phyloP scores from a whole-genome alignment of 2,888 invertebrate species.

The Cyrtodaria siliqua region DNA sequence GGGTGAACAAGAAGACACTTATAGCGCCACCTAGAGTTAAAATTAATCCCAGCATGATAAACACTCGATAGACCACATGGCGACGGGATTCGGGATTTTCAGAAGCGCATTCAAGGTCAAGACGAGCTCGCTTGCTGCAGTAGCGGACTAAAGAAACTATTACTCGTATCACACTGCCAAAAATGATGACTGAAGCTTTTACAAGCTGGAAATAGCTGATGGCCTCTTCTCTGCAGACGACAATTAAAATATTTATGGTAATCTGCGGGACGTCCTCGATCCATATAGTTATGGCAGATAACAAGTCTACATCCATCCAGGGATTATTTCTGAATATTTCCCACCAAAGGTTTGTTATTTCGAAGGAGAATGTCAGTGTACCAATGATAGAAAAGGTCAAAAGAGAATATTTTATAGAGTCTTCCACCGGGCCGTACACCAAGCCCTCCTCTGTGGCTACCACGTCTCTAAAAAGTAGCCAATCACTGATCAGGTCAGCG shows the following conservation, averaged over 20 bases:
- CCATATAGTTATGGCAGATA: slow-evolving; percentile 68
- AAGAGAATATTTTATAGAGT: slow-evolving; percentile 43
- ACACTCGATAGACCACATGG: slow-evolving; percentile 71
- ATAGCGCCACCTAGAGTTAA: slow-evolving; percentile 69
- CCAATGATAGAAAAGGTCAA: slow-evolving; percentile 71
- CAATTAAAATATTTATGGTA: slow-evolving; percentile 70
- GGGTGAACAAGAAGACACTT: slow-evolving; percentile 76
- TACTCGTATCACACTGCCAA: slow-evolving; percentile 71
- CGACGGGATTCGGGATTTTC: slow-evolving; percentile 53
- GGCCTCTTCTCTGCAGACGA: slow-evolving; percentile 72
- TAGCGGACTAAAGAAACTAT: slow-evolving; percentile 67
- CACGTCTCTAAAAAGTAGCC: slow-evolving; percentile 70
- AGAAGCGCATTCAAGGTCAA: slow-evolving; percentile 57
- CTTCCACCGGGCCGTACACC: slow-evolving; percentile 72
- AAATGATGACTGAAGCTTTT: slow-evolving; percentile 72
- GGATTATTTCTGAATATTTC: slow-evolving; percentile 65
- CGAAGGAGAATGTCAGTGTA: slow-evolving; percentile 67
- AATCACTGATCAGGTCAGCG: slow-evolving; percentile 71
- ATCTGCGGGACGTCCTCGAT: slow-evolving; percentile 74
- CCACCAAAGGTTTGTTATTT: slow-evolving; percentile 62
- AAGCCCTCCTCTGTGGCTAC: slow-evolving; percentile 62
- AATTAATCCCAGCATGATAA: slow-evolving; percentile 76
- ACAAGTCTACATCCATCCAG: slow-evolving; percentile 66
- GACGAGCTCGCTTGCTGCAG: slow-evolving; percentile 64
- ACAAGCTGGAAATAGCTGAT: slow-evolving; percentile 74